Base-by-base conservation (phyloP, 2,888 invertebrate genomes). In the Aphodius sticticus region DNA sequence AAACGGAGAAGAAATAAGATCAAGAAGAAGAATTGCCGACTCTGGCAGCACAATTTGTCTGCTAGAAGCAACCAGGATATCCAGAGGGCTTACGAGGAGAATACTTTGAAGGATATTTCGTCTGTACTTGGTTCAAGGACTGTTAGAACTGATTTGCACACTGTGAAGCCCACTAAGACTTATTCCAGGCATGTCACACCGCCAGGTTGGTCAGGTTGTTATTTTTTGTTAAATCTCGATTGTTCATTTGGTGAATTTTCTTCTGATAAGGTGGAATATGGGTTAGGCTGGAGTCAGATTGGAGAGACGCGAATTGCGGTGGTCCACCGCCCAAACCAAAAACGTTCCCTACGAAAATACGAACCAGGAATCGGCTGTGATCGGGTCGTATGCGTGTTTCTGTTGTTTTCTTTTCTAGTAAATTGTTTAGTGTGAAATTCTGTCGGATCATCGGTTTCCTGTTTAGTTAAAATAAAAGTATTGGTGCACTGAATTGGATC, bases 31-130 rank as follows among this genome's bases (percentile, higher is more conserved):
- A 90, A 90, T 9, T 93, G 92, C 6, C 92, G 94, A 35, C 92
- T 93, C 84, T 96, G 96, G 96, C 94, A 93, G 81, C 90, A 93
- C 16, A 94, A 94, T 83, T 89, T 95, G 79, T 94, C 95, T 0
- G 94, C 96, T 5, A 92, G 96, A 83, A 95, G 95, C 86, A 97
- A 97, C 90, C 96, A 97, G 88, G 96, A 97, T 88, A 94, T 95
- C 85, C 97, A 96, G 88, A 90, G 97, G 6, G 94, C 96, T 81
- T 94, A 93, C 86, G 96, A 97, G 88, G 96, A 96, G 89, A 92
- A 92, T 82, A 92, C 94, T 0, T 92, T 94, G 83, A 90, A 93
- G 77, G 93, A 94, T 88, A 94, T 95, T 92, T 90, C 92, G 14
- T 87, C 91, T 6, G 89, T 93, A 16, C 90, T 95, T 81, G 92